phyloP scores from a whole-genome alignment of 2,797 vertebrate genomes.

The Myotis myotis region DNA sequence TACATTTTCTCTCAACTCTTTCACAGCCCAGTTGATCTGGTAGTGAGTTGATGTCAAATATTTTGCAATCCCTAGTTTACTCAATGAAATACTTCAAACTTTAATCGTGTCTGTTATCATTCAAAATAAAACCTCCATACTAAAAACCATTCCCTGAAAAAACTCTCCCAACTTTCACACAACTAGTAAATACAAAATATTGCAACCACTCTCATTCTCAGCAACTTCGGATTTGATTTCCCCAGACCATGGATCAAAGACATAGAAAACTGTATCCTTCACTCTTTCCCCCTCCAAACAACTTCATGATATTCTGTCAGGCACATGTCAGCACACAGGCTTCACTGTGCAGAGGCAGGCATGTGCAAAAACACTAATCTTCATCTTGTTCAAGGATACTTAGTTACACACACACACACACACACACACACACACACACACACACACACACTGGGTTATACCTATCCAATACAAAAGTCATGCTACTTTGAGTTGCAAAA shows the following conservation, averaged over 20 bases:
- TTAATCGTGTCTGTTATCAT: conserved; percentile 47
- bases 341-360: background rate
- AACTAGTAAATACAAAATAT: background rate
- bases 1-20: conserved; percentile 60
- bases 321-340: background rate
- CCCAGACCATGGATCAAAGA: background rate
- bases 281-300: background rate
- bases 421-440: background rate
- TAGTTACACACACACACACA: background rate
- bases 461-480: background rate
- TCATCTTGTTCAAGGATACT: background rate
- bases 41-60: conserved; percentile 44
- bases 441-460: background rate
- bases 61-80: conserved; percentile 38
- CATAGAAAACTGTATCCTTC: background rate
- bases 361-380: background rate
- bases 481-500: background rate
- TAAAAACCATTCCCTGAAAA: background rate
- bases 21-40: conserved; percentile 51
- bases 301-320: background rate
- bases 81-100: conserved; percentile 37
- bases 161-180: background rate
- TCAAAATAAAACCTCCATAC: conserved; percentile 16
- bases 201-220: background rate
- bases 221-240: background rate